Evolutionary conservation across 1,140 invertebrate genomes (phyloP), one percentile per base, ranked within the genome.

Genomic region (Drosophila trapezifrons): DNA sequence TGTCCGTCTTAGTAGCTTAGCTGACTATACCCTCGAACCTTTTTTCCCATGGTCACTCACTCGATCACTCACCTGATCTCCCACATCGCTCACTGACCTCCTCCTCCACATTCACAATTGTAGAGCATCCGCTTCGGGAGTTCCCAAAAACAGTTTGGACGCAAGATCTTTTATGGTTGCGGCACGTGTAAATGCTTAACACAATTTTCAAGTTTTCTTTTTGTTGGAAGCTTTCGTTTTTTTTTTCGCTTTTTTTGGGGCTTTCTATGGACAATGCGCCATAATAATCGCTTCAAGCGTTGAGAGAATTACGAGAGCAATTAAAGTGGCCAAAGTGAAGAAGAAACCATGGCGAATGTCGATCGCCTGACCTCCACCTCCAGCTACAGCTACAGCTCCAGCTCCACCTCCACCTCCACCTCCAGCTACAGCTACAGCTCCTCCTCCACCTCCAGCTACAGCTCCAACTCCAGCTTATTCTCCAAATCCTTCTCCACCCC

Each of bases 101-200:
- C 13, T 5, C 35, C 12, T 58, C n/a, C n/a, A n/a, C 7, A 29
- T 8, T 20, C 49, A n/a, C 58, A 43, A 49, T 58, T 52, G 69
- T 83, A 62, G 63, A 62, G 63, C 75, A 82, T 79, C 58, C 46
- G 32, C 57, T 47, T 60, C 38, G 38, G 40, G 42, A 49, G 47
- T 76, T 42, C 57, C 45, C 80, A 66, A 45, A 27, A 27, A 37
- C 35, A 54, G 13, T 22, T 25, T 52, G 32, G 25, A 37, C 59
- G 18, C 27, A 32, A 46, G 51, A 43, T 59, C 52, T 71, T 86
- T 79, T 76, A 76, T 76, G 79, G 63, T 32, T 25, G 67, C 73
- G 72, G 84, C 84, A 83, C 84, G 84, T 89, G 84, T 89, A 89
- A 89, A 89, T 89, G 79, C 84, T 89, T 89, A 89, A 89, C 84